These are phyloP conservation scores for Balaeniceps rex DNA, from an alignment of 2,113 vertebrate genomes.

Conservation along the genomic window DNA sequence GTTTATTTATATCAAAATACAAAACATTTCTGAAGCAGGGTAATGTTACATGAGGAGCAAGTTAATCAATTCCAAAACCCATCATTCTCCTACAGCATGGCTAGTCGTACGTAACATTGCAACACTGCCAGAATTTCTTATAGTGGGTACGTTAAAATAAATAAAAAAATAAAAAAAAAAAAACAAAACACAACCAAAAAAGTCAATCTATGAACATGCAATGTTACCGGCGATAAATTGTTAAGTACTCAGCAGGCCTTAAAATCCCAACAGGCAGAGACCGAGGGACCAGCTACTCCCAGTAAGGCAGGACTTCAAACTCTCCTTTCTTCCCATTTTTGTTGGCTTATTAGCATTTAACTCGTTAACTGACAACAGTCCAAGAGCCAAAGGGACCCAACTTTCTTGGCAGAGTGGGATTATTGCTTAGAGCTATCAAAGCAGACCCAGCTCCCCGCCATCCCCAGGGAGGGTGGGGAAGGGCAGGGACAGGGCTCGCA, in stretches of 20 bases:
- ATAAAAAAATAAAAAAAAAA: not conserved
- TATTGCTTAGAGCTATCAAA: constrained; percentile 72
- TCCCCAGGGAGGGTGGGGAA: not conserved
- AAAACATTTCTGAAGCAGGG: constrained; percentile 84
- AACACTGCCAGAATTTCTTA: constrained; percentile 64
- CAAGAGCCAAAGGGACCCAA: constrained; percentile 57
- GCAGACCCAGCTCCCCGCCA: not conserved
- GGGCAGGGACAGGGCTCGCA: not conserved
- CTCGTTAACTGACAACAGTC: constrained; percentile 28
- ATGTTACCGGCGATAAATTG: constrained; percentile 61
- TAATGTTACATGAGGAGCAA: constrained; percentile 79
- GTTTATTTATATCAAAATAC: constrained; percentile 86
- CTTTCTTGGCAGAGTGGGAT: constrained; percentile 55
- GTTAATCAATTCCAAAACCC: constrained; percentile 63
- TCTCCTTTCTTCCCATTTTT: constrained; percentile 2
- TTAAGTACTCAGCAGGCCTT: constrained; percentile 69
- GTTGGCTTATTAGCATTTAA: not conserved
- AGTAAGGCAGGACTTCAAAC: constrained; percentile 49
- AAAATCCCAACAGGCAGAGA: constrained; percentile 71
- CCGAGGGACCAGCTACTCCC: constrained; percentile 34
- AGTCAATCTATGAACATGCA: constrained; percentile 69
- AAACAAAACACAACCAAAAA: not conserved
- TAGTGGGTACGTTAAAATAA: constrained; percentile 31
- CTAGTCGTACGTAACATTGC: constrained; percentile 54
- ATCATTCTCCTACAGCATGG: constrained; percentile 61